Conservation (phyloP, 1,140 invertebrate species). For the Sycophaga agraensis region DNA sequence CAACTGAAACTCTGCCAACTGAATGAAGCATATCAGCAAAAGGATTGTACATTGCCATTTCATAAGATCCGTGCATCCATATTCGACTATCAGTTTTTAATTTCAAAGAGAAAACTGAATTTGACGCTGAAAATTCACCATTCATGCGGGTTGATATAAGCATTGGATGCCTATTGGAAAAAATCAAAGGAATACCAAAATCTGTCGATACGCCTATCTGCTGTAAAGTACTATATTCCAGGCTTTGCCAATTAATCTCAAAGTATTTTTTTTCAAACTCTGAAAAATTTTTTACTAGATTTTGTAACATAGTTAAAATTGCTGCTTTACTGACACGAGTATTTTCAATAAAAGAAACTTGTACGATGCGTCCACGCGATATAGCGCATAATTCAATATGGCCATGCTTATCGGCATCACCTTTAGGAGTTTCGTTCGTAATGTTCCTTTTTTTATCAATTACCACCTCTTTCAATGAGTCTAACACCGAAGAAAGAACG, state of each 20-base stretch:
- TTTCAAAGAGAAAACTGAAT: slow-evolving; percentile 15
- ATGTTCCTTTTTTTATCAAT: slow-evolving; percentile 8
- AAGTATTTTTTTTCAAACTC: not conserved
- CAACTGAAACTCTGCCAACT: slow-evolving; percentile 36
- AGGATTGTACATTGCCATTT: slow-evolving; percentile 49
- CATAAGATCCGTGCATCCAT: slow-evolving; percentile 42
- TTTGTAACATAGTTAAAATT: slow-evolving; percentile 21
- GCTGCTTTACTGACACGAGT: not conserved
- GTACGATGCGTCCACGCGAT: slow-evolving; percentile 10
- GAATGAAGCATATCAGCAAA: slow-evolving; percentile 48
- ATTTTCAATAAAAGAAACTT: slow-evolving; percentile 12
- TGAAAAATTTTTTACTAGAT: slow-evolving; percentile 28
- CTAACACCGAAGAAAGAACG: slow-evolving; percentile 1
- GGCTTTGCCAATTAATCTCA: slow-evolving; percentile 24
- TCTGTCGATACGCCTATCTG: slow-evolving; percentile 48
- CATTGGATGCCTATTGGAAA: slow-evolving; percentile 33
- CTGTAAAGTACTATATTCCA: slow-evolving; percentile 36
- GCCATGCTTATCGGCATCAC: slow-evolving; percentile 28
- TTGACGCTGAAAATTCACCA: not conserved
- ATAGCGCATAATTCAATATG: slow-evolving; percentile 32
- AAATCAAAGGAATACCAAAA: slow-evolving; percentile 48
- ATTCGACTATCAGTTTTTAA: slow-evolving; percentile 31
- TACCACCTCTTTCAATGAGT: slow-evolving; percentile 10
- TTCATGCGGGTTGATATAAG: slow-evolving; percentile 33
- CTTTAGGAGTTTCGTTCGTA: slow-evolving; percentile 22